Percentiles rank a stretch among this genome's conserved stretches.
Evolutionary conservation across 2,113 vertebrate genomes (phyloP).

Genomic region (Hymenochirus boettgeri): DNA sequence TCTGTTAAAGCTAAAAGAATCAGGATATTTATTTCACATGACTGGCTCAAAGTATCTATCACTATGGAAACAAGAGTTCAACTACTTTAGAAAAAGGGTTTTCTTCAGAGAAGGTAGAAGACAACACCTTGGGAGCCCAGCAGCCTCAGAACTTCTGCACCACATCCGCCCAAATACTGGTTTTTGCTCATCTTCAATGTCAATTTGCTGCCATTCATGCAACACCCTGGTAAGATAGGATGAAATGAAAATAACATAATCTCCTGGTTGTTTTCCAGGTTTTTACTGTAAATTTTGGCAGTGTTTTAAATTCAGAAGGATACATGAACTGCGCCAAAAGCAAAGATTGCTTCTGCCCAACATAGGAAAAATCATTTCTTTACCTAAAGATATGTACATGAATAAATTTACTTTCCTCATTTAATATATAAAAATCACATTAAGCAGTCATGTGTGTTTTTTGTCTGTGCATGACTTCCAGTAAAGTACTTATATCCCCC

Average conservation of each 20-base stretch:
- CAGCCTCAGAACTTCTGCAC: constrained; percentile 84
- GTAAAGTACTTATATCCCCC: no score
- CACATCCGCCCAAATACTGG: constrained; percentile 91
- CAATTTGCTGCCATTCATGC: constrained; percentile 93
- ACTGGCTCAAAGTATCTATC: constrained; percentile 92
- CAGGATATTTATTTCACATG: constrained; percentile 85
- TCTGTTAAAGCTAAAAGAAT: constrained; percentile 77
- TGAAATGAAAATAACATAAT: not conserved
- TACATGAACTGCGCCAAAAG: no score
- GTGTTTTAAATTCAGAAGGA: no score
- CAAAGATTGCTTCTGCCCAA: no score
- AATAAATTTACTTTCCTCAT: no score
- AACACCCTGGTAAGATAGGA: constrained; percentile 74
- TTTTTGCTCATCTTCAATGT: constrained; percentile 94
- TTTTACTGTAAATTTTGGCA: no score
- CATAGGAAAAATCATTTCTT: no score
- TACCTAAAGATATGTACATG: no score
- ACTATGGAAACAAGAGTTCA: constrained; percentile 84
- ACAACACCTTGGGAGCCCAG: constrained; percentile 84
- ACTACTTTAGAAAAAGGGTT: constrained; percentile 81
- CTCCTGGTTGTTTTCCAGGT: no score
- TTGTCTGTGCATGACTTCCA: no score
- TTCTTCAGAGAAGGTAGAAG: constrained; percentile 91
- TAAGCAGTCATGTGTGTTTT: no score
- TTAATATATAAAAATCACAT: no score